These are phyloP conservation scores for Eremophila alpestris DNA, from an alignment of 2,797 vertebrate species.

Conservation along the genomic window DNA sequence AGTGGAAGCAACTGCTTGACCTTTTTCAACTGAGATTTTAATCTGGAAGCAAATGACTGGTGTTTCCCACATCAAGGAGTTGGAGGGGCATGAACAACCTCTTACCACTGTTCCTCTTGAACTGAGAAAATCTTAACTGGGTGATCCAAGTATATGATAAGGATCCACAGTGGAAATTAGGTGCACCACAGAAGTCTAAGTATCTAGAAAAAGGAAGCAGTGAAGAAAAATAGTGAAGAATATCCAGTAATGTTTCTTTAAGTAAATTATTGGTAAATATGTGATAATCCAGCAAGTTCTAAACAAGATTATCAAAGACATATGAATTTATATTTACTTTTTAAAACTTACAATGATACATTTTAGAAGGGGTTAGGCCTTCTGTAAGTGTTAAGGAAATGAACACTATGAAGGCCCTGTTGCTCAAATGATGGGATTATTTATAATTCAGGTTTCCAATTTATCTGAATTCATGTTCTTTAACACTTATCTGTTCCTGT, in stretches of 20 bases:
- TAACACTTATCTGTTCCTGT: background rate
- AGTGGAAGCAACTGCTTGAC: background rate
- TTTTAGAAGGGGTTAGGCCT: background rate
- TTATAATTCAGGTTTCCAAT: background rate
- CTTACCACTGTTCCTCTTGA: background rate
- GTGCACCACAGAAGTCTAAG: background rate
- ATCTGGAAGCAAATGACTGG: background rate
- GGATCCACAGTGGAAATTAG: background rate
- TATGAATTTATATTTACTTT: background rate
- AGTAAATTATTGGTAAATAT: background rate
- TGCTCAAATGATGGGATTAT: background rate
- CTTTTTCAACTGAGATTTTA: background rate
- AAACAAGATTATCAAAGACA: background rate
- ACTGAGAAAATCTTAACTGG: background rate
- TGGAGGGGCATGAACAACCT: background rate
- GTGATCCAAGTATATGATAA: background rate
- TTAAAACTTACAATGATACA: background rate
- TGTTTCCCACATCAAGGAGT: background rate
- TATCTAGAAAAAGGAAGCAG: background rate
- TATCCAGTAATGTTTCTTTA: background rate
- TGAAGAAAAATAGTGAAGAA: background rate
- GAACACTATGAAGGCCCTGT: accelerated
- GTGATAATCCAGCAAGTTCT: background rate
- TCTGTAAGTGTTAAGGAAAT: background rate
- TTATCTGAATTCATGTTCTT: background rate